Conservation (phyloP, 2,797 vertebrate genomes). For the Melanotaenia parkinsoni region DNA sequence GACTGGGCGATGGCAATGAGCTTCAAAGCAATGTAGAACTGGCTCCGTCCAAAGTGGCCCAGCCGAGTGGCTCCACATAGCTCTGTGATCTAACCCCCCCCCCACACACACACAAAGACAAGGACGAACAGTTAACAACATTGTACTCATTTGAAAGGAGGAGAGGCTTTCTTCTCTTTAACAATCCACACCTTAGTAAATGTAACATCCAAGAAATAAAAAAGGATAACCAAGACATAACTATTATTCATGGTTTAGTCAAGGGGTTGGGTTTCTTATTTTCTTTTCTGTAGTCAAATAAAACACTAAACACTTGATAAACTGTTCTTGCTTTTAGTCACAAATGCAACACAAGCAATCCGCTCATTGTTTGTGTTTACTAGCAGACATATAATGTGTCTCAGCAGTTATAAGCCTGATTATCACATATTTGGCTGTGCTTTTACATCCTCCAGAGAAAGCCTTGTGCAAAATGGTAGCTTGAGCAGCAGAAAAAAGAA, state of each 20-base stretch:
- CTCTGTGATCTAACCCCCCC: slow-evolving; percentile 90
- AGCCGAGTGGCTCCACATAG: slow-evolving; percentile 96
- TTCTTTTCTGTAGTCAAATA: not conserved
- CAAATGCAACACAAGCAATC: not conserved
- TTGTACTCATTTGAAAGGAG: slow-evolving; percentile 22
- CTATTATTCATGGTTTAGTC: not conserved
- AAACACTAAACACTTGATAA: not conserved
- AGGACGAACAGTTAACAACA: slow-evolving; percentile 42
- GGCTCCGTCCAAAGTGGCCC: slow-evolving; percentile 97
- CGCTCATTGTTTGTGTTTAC: slow-evolving; percentile 2
- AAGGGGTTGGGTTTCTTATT: not conserved
- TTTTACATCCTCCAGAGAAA: slow-evolving; percentile 10
- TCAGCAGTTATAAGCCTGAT: slow-evolving; percentile 25
- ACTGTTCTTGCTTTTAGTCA: not conserved
- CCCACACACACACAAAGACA: slow-evolving; percentile 22
- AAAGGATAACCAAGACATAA: not conserved
- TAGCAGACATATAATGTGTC: slow-evolving; percentile 29
- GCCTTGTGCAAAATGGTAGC: not conserved
- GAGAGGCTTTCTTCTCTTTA: not conserved
- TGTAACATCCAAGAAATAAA: not conserved
- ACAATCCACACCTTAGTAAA: not conserved
- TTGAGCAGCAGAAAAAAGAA: not conserved
- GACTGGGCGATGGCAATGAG: slow-evolving; percentile 97
- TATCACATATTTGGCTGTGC: slow-evolving; percentile 31
- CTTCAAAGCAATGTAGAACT: slow-evolving; percentile 99